These are phyloP conservation scores for Festucalex cinctus DNA, from an alignment of 2,113 vertebrate species.

Conservation along the genomic window DNA sequence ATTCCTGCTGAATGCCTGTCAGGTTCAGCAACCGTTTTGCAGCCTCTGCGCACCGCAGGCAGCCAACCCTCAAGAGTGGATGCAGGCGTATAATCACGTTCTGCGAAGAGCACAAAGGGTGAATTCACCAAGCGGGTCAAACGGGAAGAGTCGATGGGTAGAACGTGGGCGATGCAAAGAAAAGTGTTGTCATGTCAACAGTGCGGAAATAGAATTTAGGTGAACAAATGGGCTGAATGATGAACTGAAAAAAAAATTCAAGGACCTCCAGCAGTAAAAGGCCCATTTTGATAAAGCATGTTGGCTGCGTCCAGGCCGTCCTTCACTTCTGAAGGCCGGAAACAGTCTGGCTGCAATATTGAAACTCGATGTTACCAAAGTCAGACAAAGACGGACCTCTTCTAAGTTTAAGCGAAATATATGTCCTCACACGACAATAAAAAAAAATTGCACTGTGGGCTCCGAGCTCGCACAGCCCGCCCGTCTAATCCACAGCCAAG, in stretches of 20 bases:
- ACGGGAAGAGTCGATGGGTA: not conserved
- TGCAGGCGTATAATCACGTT: conserved; percentile 19
- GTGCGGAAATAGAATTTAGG: conserved; percentile 31
- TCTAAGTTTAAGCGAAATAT: not conserved
- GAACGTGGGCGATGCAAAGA: not conserved
- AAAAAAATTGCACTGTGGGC: not conserved
- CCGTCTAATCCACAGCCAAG: conserved; percentile 34
- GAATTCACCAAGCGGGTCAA: conserved; percentile 39
- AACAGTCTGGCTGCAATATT: conserved; percentile 39
- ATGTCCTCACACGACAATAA: not conserved
- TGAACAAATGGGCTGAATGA: not conserved
- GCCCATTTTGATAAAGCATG: conserved; percentile 45
- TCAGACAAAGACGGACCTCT: not conserved
- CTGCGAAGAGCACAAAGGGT: conserved; percentile 36
- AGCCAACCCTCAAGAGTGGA: conserved; percentile 38
- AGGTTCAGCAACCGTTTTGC: conserved; percentile 20
- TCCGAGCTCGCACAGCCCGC: conserved; percentile 3
- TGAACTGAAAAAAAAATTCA: conserved; percentile 24
- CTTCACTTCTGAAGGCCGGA: conserved; percentile 49
- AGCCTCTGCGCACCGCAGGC: conserved; percentile 1
- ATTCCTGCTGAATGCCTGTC: conserved; percentile 12
- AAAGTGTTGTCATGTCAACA: conserved; percentile 35
- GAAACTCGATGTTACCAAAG: conserved; percentile 55
- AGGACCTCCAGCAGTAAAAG: conserved; percentile 23
- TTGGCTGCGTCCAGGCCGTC: conserved; percentile 36